Evolutionary conservation across 2,797 vertebrate genomes (phyloP).

Genomic region (Parauchenoglanis punctatus): DNA sequence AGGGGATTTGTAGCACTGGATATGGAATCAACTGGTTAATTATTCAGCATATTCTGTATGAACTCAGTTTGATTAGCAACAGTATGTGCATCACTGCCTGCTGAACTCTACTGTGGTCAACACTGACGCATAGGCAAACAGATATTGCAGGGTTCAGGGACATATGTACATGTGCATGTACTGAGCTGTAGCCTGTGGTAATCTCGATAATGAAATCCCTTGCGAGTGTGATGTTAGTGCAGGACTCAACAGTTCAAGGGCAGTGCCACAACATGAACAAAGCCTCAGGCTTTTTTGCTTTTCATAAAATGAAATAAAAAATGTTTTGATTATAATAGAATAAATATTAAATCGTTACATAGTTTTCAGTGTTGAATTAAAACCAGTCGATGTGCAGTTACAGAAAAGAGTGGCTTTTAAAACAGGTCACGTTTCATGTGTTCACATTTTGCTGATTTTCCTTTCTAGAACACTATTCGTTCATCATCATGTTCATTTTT

Average conservation of each 20-base stretch:
- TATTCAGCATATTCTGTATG: background rate
- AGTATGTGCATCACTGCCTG: background rate
- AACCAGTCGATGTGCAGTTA: background rate
- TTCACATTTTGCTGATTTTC: background rate
- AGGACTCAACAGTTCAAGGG: constrained; percentile 16
- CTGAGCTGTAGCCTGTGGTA: constrained; percentile 19
- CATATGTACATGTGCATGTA: background rate
- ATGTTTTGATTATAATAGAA: background rate
- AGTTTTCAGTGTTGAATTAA: background rate
- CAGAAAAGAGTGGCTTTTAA: background rate
- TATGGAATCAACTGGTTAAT: background rate
- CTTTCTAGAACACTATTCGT: background rate
- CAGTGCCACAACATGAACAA: background rate
- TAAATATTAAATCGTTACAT: background rate
- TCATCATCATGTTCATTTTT: background rate
- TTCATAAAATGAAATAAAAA: too few relatives aligned
- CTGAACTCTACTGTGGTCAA: background rate
- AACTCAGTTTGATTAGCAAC: background rate
- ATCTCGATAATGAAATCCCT: constrained; percentile 37
- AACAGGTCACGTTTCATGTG: background rate
- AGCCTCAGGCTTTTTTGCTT: background rate
- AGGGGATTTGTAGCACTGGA: background rate
- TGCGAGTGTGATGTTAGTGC: constrained; percentile 2
- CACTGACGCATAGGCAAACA: background rate
- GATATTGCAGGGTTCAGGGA: background rate